Evolutionary conservation across 2,888 invertebrate species (phyloP), one percentile per base, ranked within the genome.

Genomic region (Branchipolynoe longqiensis): DNA sequence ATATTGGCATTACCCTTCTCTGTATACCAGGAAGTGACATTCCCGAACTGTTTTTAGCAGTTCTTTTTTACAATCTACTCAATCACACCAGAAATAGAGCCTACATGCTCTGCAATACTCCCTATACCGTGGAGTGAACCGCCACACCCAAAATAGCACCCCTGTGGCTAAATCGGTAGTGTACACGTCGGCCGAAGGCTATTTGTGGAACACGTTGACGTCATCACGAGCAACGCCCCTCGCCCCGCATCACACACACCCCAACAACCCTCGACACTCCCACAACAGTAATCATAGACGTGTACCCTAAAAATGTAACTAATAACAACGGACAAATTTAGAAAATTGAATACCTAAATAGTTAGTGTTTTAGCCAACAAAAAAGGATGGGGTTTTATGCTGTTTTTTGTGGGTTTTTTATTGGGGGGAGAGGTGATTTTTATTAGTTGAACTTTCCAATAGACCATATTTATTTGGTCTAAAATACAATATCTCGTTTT

Each of bases 91-190:
- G 18, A 28, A 78, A 78, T 78, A 78, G 41, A 48, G 78, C 28
- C 48, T 18, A 48, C 54, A 54, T 78, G 78, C 8, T 78, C 78
- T 54, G 78, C 41, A 78, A 78, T 78, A 78, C 78, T 48, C 78
- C 18, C 48, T 78, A 78, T 28, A 78, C 78, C 78, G 1, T 25
- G 14, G 48, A 48, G 28, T 54, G 18, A 33, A 28, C 78, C 33
- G 28, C 78, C 78, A 78, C 78, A 48, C 78, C 78, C 78, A 48
- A 78, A 78, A 78, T 78, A 78, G 78, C 78, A 78, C 28, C 78
- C 41, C 31, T 28, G 48, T 18, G 78, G 41, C 78, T 78, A 78
- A 78, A 78, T 78, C 78, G 48, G 78, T 78, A 41, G 41, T 31
- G 48, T 14, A 78, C 54, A 33, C 41, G 41, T 41, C 78, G 25